Conservation (phyloP, 2,113 vertebrate genomes). For the Anser cygnoides region DNA sequence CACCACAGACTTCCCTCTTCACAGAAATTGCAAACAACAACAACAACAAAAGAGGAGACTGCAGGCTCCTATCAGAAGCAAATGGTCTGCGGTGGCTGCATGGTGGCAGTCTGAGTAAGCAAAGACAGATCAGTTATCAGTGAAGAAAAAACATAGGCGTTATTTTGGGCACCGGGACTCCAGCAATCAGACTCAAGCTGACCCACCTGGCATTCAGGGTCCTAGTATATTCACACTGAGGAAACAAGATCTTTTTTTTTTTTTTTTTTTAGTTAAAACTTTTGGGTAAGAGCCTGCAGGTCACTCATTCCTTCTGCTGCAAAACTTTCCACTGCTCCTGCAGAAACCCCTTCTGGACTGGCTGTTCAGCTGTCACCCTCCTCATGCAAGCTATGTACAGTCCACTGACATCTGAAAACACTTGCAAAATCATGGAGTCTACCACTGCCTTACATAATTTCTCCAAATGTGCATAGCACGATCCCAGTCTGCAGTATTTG, state of each 20-base stretch:
- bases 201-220: background rate
- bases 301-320: background rate
- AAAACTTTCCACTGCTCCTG: background rate
- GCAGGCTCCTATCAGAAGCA: background rate
- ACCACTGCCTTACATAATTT: background rate
- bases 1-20: background rate
- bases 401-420: background rate
- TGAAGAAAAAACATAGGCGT: background rate
- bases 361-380: background rate
- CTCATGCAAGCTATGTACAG: background rate
- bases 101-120: background rate
- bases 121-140: background rate
- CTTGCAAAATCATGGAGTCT: background rate
- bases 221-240: background rate
- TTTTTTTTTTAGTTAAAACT: background rate
- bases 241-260: background rate
- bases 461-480: accelerated
- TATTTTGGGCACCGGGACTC: background rate
- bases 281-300: background rate
- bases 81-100: background rate
- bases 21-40: background rate
- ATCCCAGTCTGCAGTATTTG: background rate
- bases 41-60: background rate
- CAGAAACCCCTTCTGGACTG: background rate
- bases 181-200: background rate